Conservation (phyloP, 2,113 vertebrate species). For the Synodontis membranacea region DNA sequence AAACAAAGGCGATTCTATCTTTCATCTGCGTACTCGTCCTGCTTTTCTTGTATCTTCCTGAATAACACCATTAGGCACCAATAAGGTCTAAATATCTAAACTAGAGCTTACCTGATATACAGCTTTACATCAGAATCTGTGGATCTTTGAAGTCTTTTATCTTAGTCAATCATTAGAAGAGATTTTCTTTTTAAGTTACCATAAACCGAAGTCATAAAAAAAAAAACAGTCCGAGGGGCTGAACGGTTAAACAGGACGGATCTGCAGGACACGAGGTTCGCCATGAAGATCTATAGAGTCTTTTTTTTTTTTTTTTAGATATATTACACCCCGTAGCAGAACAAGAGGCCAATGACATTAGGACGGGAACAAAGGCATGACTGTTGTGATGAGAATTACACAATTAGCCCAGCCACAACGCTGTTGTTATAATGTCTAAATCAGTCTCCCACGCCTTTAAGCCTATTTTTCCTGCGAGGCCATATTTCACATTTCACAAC, state of each 20-base stretch:
- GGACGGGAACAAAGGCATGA: neutral
- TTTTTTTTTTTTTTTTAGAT: neutral
- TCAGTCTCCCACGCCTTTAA: slow-evolving; percentile 21
- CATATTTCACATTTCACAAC: slow-evolving; percentile 38
- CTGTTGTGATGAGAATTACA: slow-evolving; percentile 27
- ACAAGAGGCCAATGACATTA: slow-evolving; percentile 34
- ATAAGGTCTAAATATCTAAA: neutral
- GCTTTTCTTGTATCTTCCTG: neutral
- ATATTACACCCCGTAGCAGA: neutral
- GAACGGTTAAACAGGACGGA: neutral
- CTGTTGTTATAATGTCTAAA: slow-evolving; percentile 4
- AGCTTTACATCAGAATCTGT: neutral
- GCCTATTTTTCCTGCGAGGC: neutral
- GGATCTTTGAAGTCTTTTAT: neutral
- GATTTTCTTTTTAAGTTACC: neutral
- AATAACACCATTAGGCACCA: neutral
- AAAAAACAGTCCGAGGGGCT: neutral
- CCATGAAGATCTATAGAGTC: neutral
- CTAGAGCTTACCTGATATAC: neutral
- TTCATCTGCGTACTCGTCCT: neutral
- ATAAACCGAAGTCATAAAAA: neutral
- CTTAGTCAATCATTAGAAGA: neutral
- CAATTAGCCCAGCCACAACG: neutral
- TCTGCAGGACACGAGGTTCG: neutral
- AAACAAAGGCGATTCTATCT: too few species aligned